Evolutionary conservation across 2,888 invertebrate species (phyloP).

Genomic region (Netelia melanura): DNA sequence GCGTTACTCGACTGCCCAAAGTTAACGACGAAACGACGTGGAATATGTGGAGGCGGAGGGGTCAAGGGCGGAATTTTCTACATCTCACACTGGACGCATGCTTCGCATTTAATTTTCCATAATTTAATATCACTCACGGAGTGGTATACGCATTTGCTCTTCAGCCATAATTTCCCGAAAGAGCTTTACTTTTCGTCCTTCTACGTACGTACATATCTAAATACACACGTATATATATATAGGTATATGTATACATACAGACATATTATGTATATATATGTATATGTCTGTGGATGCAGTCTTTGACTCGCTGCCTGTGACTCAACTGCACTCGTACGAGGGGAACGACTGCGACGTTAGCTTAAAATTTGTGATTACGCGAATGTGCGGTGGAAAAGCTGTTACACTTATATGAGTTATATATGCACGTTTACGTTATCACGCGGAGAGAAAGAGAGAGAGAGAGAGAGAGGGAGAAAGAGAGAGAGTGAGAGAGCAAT

Average conservation of each 20-base stretch:
- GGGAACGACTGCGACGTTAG: conserved; percentile 24
- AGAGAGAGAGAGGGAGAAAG: too few species aligned
- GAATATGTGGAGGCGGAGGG: not conserved
- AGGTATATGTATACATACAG: not conserved
- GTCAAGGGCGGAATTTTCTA: not conserved
- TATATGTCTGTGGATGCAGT: too few species aligned
- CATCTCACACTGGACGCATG: not conserved
- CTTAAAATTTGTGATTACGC: conserved; percentile 54
- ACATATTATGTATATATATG: not conserved
- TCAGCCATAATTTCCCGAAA: conserved; percentile 56
- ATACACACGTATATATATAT: not conserved
- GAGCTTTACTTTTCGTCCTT: conserved; percentile 42
- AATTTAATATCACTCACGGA: conserved; percentile 46
- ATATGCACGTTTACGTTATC: conserved; percentile 33
- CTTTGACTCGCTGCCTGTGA: not conserved
- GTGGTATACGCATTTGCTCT: conserved; percentile 41
- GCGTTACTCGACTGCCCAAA: too few species aligned
- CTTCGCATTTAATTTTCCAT: conserved; percentile 42
- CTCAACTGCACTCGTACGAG: conserved; percentile 11
- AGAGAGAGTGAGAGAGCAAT: too few species aligned
- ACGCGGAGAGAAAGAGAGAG: conserved; percentile 1
- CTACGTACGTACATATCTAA: conserved; percentile 3
- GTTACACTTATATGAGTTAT: conserved; percentile 33
- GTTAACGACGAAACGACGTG: not conserved
- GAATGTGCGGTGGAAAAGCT: conserved; percentile 39